A percentile compares a stretch with the other conserved stretches of the same genome.
Conservation (phyloP, 2,797 vertebrate genomes). For the Hybognathus amarus region DNA sequence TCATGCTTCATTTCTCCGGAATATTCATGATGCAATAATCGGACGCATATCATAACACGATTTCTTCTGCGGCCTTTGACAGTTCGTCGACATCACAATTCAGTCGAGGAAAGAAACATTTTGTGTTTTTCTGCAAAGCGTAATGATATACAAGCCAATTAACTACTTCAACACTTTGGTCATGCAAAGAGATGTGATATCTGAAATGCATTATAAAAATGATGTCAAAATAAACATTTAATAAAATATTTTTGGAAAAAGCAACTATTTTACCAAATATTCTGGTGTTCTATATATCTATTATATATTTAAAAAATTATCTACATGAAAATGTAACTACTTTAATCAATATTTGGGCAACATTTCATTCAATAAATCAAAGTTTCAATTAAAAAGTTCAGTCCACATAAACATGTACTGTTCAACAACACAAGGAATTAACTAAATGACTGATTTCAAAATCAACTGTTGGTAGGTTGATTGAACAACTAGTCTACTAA, state of each 20-base stretch:
- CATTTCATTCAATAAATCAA: neutral
- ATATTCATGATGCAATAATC: slow-evolving; percentile 59
- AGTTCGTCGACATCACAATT: slow-evolving; percentile 41
- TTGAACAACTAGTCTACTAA: neutral
- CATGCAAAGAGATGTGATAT: neutral
- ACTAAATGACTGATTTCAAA: neutral
- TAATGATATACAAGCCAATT: slow-evolving; percentile 16
- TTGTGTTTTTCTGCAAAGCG: neutral
- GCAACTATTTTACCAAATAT: too few relatives aligned
- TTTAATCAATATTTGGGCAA: neutral
- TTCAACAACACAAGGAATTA: neutral
- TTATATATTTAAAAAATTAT: too few relatives aligned
- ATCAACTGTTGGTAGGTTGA: neutral
- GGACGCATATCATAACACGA: slow-evolving; percentile 11
- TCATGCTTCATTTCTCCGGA: slow-evolving; percentile 52
- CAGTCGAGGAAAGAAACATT: slow-evolving; percentile 7
- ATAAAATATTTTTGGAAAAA: neutral
- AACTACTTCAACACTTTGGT: neutral
- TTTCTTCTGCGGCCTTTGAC: slow-evolving; percentile 28
- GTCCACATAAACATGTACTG: neutral
- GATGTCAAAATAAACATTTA: neutral
- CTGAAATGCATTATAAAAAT: neutral
- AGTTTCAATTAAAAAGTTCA: neutral
- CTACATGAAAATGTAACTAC: neutral
- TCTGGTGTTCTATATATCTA: neutral